Conservation (phyloP, 2,797 vertebrate species). For the Sardinella longiceps region DNA sequence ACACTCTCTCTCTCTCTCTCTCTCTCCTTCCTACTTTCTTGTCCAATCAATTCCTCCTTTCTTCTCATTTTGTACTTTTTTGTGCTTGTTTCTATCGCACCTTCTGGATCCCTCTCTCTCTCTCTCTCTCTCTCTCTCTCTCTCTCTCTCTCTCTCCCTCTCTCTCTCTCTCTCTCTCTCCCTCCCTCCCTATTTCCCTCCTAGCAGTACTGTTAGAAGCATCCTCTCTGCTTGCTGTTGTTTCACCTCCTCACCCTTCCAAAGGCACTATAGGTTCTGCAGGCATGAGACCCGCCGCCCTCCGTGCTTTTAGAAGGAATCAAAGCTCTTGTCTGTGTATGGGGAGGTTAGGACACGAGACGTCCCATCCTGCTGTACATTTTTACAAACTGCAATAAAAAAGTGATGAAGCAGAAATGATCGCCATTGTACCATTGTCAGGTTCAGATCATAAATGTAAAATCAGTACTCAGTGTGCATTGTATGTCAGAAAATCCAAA, state of each 20-base stretch:
- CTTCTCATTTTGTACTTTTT: too few species aligned
- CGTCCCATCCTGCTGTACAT: neutral
- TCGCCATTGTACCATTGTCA: neutral
- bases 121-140: too few species aligned
- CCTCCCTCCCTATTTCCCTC: neutral
- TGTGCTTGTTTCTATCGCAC: too few species aligned
- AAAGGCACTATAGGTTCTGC: neutral
- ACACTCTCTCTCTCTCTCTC: neutral
- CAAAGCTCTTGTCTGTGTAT: neutral
- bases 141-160: neutral
- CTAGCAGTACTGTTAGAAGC: neutral
- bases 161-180: neutral
- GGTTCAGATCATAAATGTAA: neutral
- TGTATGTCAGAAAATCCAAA: neutral
- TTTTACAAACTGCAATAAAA: constrained; percentile 9
- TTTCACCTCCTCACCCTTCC: neutral
- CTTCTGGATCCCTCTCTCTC: too few species aligned
- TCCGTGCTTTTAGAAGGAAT: neutral
- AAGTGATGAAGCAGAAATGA: neutral
- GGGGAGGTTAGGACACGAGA: neutral
- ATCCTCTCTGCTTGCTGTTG: neutral
- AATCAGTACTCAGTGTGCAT: neutral
- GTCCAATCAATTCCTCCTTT: neutral
- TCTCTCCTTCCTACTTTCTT: neutral
- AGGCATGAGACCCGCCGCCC: neutral